Evolutionary conservation across 2,888 invertebrate species (phyloP), one percentile per base, ranked within the genome.

Genomic region (Hofmannophila pseudospretella): DNA sequence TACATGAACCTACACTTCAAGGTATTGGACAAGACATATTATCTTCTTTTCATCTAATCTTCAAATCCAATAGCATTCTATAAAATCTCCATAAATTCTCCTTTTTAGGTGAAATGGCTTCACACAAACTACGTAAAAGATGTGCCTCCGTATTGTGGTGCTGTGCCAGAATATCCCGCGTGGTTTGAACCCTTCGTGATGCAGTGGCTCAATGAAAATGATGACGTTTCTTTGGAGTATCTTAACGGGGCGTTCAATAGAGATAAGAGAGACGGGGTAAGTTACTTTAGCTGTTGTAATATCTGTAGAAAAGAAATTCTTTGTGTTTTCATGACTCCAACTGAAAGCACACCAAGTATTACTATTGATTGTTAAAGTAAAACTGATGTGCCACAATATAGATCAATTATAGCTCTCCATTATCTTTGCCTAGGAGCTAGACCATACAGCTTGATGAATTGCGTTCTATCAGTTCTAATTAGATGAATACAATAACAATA

Each of bases 121-220:
- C 97, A 99, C 78, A 96, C 96, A 55, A 97, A 98, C 77, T 99
- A 99, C 82, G 97, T 99, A 28, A 95, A 95, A 75, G 98, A 99
- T 68, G 96, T 99, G 50, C 98, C 98, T 34, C 97, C 97, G 14
- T 97, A 97, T 77, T 98, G 98, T 72, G 96, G 96, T 39, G 94
- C 96, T 28, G 97, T 99, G 43, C 99, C 99, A 4, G 99, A 99
- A 75, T 99, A 99, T 79, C 99, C 99, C 1, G 96, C 97, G 61
- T 99, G 99, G 99, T 99, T 99, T 77, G 99, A 99, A 76, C 98
- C 99, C n/a, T 99, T 99, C 80, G 99, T 99, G 28, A 99, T 99
- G 99, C 99, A 99, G 76, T 99, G 99, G 99, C 90, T 99, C 26
- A 99, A 99, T 68, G 99, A 99, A 77, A 99, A 99, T 73, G 99